These are phyloP conservation scores for Scomber japonicus DNA, from an alignment of 2,113 vertebrate genomes.

Conservation along the genomic window DNA sequence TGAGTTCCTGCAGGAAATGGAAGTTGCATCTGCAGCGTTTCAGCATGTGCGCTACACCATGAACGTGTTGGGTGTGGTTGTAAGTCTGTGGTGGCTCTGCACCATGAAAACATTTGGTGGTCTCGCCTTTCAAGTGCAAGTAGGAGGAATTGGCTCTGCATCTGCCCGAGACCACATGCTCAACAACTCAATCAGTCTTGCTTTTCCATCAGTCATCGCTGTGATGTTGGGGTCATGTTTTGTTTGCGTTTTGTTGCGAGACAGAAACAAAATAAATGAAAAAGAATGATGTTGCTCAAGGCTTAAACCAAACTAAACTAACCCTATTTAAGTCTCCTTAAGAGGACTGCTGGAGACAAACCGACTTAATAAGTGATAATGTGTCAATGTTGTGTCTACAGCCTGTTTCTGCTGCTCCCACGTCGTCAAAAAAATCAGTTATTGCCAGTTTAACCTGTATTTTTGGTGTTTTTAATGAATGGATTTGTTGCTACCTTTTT, in stretches of 20 bases:
- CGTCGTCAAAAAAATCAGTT: neutral
- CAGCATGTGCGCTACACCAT: neutral
- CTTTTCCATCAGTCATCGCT: neutral
- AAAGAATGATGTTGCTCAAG: neutral
- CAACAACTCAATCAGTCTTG: neutral
- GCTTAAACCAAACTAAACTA: neutral
- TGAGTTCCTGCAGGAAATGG: slow-evolving; percentile 65
- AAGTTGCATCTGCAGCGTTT: slow-evolving; percentile 61
- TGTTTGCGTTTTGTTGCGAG: slow-evolving; percentile 13
- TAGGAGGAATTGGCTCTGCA: neutral
- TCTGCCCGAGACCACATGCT: slow-evolving; percentile 12
- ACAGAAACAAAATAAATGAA: neutral
- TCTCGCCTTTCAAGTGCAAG: slow-evolving; percentile 39
- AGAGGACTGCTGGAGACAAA: too few species aligned
- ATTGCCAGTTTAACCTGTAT: neutral
- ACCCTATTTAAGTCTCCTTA: too few species aligned
- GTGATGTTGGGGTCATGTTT: neutral
- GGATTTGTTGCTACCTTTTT: neutral
- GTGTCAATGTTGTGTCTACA: too few species aligned
- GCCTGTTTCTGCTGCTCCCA: too few species aligned
- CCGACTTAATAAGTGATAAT: too few species aligned
- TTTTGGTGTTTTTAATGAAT: neutral
- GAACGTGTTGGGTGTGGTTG: slow-evolving; percentile 15
- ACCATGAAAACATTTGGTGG: slow-evolving; percentile 31
- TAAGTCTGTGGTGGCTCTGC: slow-evolving; percentile 27